Evolutionary conservation across 2,113 vertebrate species (phyloP).

Genomic region (Leucosticte australis): DNA sequence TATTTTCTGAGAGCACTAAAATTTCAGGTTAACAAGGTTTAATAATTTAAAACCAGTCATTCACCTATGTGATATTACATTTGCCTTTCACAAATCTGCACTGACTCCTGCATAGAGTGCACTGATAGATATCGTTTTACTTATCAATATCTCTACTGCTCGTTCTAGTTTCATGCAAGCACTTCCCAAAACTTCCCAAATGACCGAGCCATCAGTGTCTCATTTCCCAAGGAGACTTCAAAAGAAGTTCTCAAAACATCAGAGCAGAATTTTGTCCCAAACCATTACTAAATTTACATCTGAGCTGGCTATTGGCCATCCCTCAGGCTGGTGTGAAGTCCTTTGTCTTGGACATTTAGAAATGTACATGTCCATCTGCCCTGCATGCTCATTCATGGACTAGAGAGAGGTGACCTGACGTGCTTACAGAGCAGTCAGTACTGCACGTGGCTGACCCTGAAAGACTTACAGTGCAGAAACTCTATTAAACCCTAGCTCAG

Average conservation of each 20-base stretch:
- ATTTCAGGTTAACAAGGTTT: background rate
- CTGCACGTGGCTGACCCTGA: background rate
- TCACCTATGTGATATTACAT: background rate
- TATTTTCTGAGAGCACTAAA: background rate
- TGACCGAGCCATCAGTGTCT: background rate
- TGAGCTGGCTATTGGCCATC: background rate
- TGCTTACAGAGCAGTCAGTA: rapidly evolving
- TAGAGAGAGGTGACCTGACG: background rate
- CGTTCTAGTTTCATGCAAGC: background rate
- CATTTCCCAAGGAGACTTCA: background rate
- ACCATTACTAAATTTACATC: background rate
- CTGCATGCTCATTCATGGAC: too few species aligned
- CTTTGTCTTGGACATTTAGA: background rate
- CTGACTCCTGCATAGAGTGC: background rate
- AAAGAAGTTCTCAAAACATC: background rate
- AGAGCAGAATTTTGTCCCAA: background rate
- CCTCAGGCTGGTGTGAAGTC: background rate
- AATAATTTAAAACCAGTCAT: background rate
- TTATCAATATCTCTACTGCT: background rate
- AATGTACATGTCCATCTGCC: rapidly evolving
- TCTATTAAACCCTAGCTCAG: background rate
- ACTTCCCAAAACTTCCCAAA: background rate
- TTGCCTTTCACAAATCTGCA: background rate
- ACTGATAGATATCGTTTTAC: background rate
- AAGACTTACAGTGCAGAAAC: background rate